Percentiles rank a stretch among this genome's conserved stretches.
Evolutionary conservation across 53 echinoderm and acorn worm species (phyloP).

Genomic region (Hippasteria phrygiana): DNA sequence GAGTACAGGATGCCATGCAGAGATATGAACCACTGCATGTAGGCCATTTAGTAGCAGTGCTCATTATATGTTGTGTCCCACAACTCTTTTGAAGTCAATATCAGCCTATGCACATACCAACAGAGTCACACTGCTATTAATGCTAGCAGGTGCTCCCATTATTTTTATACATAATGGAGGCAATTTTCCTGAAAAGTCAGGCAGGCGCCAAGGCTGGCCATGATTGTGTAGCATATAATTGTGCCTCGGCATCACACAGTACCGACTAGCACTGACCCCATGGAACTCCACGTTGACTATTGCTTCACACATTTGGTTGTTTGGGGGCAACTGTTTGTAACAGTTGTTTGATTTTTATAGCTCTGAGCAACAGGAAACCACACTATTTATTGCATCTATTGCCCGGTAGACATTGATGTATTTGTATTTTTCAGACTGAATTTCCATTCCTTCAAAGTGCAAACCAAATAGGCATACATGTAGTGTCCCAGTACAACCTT

Average conservation of each 20-base stretch:
- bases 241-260: neutral
- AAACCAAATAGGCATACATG: no score
- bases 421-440: no score
- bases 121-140: conserved; percentile 50
- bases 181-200: conserved; percentile 16
- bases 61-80: neutral
- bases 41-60: neutral
- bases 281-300: neutral
- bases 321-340: neutral
- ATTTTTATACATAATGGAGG: conserved; percentile 27
- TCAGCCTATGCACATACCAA: conserved; percentile 43
- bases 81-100: neutral
- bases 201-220: neutral
- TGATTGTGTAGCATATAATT: neutral
- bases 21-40: neutral
- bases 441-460: no score
- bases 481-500: no score
- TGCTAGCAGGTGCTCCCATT: conserved; percentile 49
- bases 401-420: no score
- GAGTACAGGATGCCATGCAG: neutral
- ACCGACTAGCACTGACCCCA: neutral
- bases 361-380: neutral
- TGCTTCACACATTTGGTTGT: neutral
- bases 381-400: neutral
- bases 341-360: conserved; percentile 9